Percentiles rank a stretch among this genome's conserved stretches.
Evolutionary conservation across 2,113 vertebrate species (phyloP).

Genomic region (Pygoscelis antarcticus): DNA sequence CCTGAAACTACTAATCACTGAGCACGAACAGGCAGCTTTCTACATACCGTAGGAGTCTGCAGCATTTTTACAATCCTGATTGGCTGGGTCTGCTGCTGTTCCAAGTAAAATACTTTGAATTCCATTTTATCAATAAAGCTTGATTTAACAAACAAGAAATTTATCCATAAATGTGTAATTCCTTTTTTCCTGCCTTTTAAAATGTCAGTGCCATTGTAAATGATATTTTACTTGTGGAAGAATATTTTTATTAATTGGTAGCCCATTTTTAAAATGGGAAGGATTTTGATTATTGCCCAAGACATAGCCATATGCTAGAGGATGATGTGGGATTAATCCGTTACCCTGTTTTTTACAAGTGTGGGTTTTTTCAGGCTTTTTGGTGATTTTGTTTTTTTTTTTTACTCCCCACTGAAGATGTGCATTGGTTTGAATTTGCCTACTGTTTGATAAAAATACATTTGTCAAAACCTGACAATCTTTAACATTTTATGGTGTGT

Average conservation of each 20-base stretch:
- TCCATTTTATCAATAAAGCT: constrained; percentile 89
- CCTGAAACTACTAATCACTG: constrained; percentile 69
- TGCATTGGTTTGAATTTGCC: constrained; percentile 75
- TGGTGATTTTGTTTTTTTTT: not conserved
- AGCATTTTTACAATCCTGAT: constrained; percentile 77
- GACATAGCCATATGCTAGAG: constrained; percentile 62
- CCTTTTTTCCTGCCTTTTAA: constrained; percentile 71
- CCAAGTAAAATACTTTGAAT: constrained; percentile 80
- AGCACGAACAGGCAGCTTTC: constrained; percentile 71
- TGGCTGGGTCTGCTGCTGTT: constrained; percentile 84
- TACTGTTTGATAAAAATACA: constrained; percentile 76
- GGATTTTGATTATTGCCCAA: constrained; percentile 64
- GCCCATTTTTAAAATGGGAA: constrained; percentile 75
- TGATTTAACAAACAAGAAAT: constrained; percentile 83
- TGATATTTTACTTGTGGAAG: constrained; percentile 71
- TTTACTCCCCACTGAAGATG: constrained; percentile 47
- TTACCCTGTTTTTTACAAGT: constrained; percentile 63
- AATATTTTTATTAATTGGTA: constrained; percentile 74
- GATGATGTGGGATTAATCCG: constrained; percentile 54
- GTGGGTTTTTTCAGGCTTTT: constrained; percentile 67
- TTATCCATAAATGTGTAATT: constrained; percentile 81
- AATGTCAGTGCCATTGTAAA: constrained; percentile 73
- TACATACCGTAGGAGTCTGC: constrained; percentile 71
- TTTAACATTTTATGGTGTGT: constrained; percentile 70
- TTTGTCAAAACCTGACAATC: constrained; percentile 78